Conservation (phyloP, 2,797 vertebrate species). For the Rhabdomys pumilio region DNA sequence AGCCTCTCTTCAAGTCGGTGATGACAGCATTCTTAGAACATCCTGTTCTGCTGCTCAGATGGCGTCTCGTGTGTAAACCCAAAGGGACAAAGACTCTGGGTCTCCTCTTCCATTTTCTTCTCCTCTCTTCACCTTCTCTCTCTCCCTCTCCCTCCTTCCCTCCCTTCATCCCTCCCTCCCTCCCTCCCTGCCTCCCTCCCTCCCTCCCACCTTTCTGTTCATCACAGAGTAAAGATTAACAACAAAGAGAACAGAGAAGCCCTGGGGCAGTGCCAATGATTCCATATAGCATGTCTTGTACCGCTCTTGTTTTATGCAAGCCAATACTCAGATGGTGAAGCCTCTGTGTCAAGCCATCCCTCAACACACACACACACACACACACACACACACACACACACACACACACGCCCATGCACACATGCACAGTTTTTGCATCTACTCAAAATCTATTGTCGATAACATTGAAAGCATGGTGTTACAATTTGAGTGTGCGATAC, state of each 20-base stretch:
- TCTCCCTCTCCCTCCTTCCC: no score
- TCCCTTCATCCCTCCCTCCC: no score
- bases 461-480: not conserved
- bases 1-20: not conserved
- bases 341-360: not conserved
- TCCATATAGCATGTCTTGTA: no score
- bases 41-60: not conserved
- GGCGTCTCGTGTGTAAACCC: not conserved
- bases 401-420: not conserved
- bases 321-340: not conserved
- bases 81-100: not conserved
- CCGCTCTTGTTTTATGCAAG: not conserved
- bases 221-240: not conserved
- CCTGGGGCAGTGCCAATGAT: not conserved
- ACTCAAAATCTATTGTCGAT: not conserved
- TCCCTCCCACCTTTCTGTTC: not conserved
- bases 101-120: not conserved
- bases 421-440: not conserved
- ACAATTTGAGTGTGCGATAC: not conserved
- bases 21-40: not conserved
- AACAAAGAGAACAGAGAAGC: not conserved
- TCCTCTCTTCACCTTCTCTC: no score
- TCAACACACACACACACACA: not conserved
- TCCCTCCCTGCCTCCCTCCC: no score
- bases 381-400: not conserved